These are phyloP conservation scores for Caenorhabditis japonica DNA, from an alignment of 2,888 invertebrate genomes.

Conservation along the genomic window DNA sequence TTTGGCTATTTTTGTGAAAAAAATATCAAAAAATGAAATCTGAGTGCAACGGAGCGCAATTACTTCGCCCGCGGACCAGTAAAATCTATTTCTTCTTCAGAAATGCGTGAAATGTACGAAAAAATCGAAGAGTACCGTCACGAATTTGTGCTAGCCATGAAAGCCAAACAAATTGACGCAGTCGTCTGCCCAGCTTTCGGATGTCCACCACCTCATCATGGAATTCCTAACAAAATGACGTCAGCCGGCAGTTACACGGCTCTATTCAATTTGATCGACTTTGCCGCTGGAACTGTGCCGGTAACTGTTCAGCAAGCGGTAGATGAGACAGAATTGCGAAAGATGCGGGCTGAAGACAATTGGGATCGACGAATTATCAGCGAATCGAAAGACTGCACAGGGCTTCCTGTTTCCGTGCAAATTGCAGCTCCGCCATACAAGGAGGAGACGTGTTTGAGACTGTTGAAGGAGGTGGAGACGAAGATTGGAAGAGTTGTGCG, in stretches of 20 bases:
- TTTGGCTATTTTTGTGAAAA: no score
- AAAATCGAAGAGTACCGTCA: conserved; percentile 56
- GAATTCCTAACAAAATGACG: conserved; percentile 60
- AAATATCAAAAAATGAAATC: no score
- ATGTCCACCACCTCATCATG: conserved; percentile 60
- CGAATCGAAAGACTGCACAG: conserved; percentile 60
- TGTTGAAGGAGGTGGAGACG: conserved; percentile 65
- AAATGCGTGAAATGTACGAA: conserved; percentile 52
- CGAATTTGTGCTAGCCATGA: conserved; percentile 41
- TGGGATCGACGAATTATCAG: conserved; percentile 61
- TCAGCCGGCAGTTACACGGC: conserved; percentile 64
- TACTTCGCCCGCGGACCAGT: no score
- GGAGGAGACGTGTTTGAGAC: conserved; percentile 66
- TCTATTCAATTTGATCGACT: conserved; percentile 52
- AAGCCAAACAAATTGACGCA: conserved; percentile 30
- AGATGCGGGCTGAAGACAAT: conserved; percentile 56
- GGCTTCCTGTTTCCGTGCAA: conserved; percentile 69
- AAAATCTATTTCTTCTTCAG: no score
- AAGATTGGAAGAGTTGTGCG: no score
- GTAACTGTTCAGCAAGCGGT: conserved; percentile 72
- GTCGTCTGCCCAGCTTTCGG: conserved; percentile 50
- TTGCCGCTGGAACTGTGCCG: conserved; percentile 71
- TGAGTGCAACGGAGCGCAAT: no score
- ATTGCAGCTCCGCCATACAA: conserved; percentile 67
- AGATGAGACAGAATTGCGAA: conserved; percentile 52